phyloP scores from a whole-genome alignment of 2,797 vertebrate species.

The Gallinago stenura region DNA sequence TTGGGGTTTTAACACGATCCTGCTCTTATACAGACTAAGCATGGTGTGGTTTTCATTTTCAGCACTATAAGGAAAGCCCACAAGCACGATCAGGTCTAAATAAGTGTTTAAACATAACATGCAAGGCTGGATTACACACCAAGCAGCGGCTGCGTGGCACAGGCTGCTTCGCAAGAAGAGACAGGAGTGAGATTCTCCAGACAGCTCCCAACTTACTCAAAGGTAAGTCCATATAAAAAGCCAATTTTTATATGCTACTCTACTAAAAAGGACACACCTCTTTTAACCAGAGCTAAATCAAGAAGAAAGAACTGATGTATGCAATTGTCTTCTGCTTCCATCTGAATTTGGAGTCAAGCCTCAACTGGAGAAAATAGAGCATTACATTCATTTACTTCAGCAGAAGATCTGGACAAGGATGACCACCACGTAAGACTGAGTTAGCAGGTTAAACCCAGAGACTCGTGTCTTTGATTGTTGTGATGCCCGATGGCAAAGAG shows the following conservation, averaged over 20 bases:
- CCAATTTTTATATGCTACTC: not conserved
- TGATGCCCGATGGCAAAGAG: rapidly evolving
- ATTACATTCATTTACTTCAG: not conserved
- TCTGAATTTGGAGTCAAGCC: not conserved
- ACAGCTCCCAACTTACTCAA: not conserved
- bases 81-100: not conserved
- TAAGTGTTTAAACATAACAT: not conserved
- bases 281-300: not conserved
- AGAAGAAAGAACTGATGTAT: not conserved
- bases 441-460: not conserved
- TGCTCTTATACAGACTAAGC: not conserved
- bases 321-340: not conserved
- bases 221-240: too few species aligned
- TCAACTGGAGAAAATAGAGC: not conserved
- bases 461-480: not conserved
- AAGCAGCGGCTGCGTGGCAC: rapidly evolving
- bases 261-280: not conserved
- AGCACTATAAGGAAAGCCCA: not conserved
- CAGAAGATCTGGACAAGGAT: not conserved
- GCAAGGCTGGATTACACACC: not conserved
- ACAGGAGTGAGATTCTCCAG: not conserved
- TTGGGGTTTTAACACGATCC: slow-evolving; percentile 23
- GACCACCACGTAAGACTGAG: rapidly evolving
- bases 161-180: not conserved
- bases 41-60: slow-evolving; percentile 6